Base-by-base conservation (phyloP, 2,113 vertebrate genomes). In the Spermophilus dauricus region DNA sequence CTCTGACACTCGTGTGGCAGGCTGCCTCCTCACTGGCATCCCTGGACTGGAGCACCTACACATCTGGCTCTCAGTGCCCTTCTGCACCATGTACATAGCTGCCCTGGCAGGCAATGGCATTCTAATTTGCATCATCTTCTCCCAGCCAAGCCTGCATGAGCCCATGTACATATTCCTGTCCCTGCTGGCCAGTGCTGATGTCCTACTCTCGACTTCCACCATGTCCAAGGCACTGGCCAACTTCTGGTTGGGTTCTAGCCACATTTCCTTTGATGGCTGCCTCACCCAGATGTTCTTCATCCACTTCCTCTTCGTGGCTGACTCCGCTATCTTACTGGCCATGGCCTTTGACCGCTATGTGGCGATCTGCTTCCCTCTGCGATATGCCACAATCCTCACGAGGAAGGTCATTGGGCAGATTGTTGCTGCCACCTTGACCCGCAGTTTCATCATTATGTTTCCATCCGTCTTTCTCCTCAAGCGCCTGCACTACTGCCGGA, bases 251-350 rank as follows among this genome's bases (percentile, higher is more conserved):
- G 94, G 94, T 39, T 96, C 94, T n/a, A 87, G 78, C 17, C 70
- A 88, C 83, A 97, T 97, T n/a, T 97, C 98, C 56, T 98, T 98
- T 90, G 73, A 97, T 0, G 73, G 91, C 61, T 98, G 98, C 91
- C 97, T 98, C 34, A 96, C 97, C 9, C 98, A 98, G 95, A 96
- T 98, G 95, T 98, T 98, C 86, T 98, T 97, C 87, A 97, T 96
- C 12, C 96, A 98, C 63, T 17, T 97, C 42, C 96, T 98, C 18
- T 98, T 97, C 1, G 69, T 95, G 34, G 83, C 97, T 1, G 98
- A 98, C 70, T 98, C 97, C 0, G 94, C 95, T 20, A 12, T 98
- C 67, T 95, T 98, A 26, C 37, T 97, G 88, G 95, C 98, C 84
- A 98, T 97, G 97, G 97, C 97, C 39, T 98, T 96, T 90, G 98